Evolutionary conservation across 37 sponge, comb jelly and placozoan genomes (phyloP).

Genomic region (Eunapius fragilis): DNA sequence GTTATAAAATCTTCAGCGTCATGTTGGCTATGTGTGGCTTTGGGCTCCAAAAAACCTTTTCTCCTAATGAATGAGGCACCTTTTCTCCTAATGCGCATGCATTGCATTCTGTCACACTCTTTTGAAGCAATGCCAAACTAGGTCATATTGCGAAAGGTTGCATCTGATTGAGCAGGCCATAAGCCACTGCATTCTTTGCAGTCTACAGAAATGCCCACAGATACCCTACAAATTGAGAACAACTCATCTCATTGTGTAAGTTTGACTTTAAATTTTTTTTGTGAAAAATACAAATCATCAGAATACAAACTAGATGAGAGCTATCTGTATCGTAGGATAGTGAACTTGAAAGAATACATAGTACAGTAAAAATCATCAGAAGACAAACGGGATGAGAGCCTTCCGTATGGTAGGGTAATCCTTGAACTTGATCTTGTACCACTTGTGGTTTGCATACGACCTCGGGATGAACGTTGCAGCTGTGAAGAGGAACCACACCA

Average conservation of each 20-base stretch:
- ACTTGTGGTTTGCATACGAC: conserved; percentile 75
- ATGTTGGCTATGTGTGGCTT: too few relatives aligned
- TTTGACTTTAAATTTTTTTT: too few relatives aligned
- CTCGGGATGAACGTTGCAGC: conserved; percentile 67
- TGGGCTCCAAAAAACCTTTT: too few relatives aligned
- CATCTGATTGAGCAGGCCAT: not conserved
- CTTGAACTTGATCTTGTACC: conserved; percentile 65
- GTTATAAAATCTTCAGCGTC: too few relatives aligned
- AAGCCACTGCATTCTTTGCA: not conserved
- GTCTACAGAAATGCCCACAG: not conserved
- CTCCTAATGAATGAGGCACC: too few relatives aligned
- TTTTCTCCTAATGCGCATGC: too few relatives aligned
- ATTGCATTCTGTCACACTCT: not conserved
- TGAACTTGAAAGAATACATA: not conserved
- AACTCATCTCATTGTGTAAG: not conserved
- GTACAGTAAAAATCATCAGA: conserved; percentile 8
- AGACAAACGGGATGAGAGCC: conserved; percentile 85
- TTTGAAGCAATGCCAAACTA: not conserved
- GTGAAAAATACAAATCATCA: too few relatives aligned
- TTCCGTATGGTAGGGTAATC: conserved; percentile 68
- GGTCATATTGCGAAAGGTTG: not conserved
- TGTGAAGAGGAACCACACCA: conserved; percentile 78
- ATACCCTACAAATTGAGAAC: not conserved
- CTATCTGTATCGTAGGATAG: too few relatives aligned
- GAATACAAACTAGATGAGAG: too few relatives aligned